Evolutionary conservation across 2,797 vertebrate species (phyloP).

Genomic region (Macrochelys suwanniensis): DNA sequence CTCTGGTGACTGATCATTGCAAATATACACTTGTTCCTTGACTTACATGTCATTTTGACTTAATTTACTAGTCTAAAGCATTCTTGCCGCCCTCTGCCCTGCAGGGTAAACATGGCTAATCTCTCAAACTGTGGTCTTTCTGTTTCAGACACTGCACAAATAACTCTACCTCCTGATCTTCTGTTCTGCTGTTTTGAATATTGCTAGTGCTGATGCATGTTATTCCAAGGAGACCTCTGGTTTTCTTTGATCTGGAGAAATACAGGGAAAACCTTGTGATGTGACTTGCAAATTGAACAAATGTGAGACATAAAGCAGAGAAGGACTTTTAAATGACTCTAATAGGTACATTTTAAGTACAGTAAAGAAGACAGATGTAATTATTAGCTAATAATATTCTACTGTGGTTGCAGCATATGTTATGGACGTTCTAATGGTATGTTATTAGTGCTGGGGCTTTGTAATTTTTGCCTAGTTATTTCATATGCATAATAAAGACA

Average conservation of each 20-base stretch:
- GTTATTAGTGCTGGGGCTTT: background rate
- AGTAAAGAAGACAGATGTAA: background rate
- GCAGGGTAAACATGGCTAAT: fast-evolving
- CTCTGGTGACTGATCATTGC: background rate
- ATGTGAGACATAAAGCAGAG: background rate
- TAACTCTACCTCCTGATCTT: background rate
- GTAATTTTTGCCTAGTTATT: background rate
- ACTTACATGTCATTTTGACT: fast-evolving
- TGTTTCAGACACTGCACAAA: background rate
- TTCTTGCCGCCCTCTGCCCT: background rate
- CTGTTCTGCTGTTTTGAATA: background rate
- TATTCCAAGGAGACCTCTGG: background rate
- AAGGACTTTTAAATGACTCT: background rate
- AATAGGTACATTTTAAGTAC: background rate
- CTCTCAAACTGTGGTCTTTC: background rate
- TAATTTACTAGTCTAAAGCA: background rate
- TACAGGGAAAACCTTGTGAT: background rate
- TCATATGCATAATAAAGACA: background rate
- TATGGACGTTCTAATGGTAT: background rate
- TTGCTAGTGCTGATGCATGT: background rate
- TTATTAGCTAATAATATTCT: background rate
- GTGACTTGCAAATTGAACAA: background rate
- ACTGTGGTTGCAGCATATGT: background rate
- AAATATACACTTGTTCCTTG: fast-evolving
- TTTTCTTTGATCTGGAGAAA: background rate